These are phyloP conservation scores for Sebastes iracundus DNA, from an alignment of 2,797 vertebrate species.

Conservation along the genomic window DNA sequence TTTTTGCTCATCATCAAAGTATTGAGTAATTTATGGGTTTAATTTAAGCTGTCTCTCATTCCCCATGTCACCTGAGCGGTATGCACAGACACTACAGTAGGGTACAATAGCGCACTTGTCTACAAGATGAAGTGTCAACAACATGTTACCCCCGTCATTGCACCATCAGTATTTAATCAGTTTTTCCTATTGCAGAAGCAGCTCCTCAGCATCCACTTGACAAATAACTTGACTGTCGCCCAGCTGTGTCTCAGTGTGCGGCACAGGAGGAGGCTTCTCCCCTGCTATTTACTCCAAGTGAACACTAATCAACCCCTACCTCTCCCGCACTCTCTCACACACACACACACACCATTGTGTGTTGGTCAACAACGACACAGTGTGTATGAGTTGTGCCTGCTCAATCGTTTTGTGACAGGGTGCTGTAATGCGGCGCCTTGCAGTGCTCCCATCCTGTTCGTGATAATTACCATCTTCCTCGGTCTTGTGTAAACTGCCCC, in stretches of 20 bases:
- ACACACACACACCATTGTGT: not conserved
- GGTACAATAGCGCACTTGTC: not conserved
- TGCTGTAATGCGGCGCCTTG: constrained; percentile 45
- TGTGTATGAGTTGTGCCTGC: constrained; percentile 32
- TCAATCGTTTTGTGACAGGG: constrained; percentile 61
- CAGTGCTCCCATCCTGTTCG: constrained; percentile 60
- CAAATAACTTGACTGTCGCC: constrained; percentile 7
- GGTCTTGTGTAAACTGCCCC: constrained; percentile 40
- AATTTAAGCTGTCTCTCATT: not conserved
- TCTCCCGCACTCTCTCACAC: not conserved
- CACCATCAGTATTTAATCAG: not conserved
- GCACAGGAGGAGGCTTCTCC: constrained; percentile 29
- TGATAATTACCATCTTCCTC: constrained; percentile 69
- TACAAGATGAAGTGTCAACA: not conserved
- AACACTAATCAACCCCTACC: constrained; percentile 21
- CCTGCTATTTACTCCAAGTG: constrained; percentile 32
- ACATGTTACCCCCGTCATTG: not conserved
- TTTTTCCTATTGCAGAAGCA: not conserved
- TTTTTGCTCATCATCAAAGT: not conserved
- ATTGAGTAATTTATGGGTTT: not conserved
- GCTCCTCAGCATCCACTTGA: constrained; percentile 10
- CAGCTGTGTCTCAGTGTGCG: constrained; percentile 33
- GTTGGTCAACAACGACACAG: constrained; percentile 24
- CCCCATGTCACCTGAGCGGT: not conserved
- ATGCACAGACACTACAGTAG: not conserved